These are phyloP conservation scores for Caloenas nicobarica DNA, from an alignment of 2,113 vertebrate species.

Conservation along the genomic window DNA sequence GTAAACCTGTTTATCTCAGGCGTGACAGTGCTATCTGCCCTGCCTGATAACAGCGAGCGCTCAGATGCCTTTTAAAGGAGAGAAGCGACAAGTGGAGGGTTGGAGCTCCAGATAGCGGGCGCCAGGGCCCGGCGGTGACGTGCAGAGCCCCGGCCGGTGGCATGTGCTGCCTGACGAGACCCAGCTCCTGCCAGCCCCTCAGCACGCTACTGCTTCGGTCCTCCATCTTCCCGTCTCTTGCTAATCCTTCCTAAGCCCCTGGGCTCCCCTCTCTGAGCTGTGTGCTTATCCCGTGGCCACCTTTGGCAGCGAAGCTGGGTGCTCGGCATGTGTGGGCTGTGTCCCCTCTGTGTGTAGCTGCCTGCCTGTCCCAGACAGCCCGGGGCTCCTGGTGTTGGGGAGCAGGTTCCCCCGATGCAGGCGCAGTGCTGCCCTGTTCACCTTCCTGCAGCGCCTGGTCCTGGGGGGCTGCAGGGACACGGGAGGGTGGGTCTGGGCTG, in stretches of 20 bases:
- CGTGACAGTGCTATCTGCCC: neutral
- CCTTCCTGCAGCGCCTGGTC: neutral
- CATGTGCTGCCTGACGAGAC: constrained; percentile 34
- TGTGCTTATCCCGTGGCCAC: accelerated
- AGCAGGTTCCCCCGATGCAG: neutral
- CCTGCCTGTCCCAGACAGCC: neutral
- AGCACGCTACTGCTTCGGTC: accelerated
- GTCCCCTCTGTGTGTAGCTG: accelerated
- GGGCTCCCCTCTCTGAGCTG: neutral
- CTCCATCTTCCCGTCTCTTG: neutral
- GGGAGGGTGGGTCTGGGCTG: neutral
- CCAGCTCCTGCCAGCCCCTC: constrained; percentile 11
- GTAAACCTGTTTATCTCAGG: neutral
- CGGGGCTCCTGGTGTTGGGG: accelerated
- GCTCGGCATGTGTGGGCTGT: accelerated
- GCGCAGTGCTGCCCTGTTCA: neutral
- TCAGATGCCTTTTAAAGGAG: constrained; percentile 44
- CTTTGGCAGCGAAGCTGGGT: neutral
- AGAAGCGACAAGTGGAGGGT: neutral
- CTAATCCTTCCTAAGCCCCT: neutral
- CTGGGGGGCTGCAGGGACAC: no score
- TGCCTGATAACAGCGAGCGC: neutral
- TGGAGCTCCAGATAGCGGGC: neutral
- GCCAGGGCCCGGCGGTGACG: neutral
- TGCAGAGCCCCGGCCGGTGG: neutral